Evolutionary conservation across 2,113 vertebrate species (phyloP).

Genomic region (Passer domesticus): DNA sequence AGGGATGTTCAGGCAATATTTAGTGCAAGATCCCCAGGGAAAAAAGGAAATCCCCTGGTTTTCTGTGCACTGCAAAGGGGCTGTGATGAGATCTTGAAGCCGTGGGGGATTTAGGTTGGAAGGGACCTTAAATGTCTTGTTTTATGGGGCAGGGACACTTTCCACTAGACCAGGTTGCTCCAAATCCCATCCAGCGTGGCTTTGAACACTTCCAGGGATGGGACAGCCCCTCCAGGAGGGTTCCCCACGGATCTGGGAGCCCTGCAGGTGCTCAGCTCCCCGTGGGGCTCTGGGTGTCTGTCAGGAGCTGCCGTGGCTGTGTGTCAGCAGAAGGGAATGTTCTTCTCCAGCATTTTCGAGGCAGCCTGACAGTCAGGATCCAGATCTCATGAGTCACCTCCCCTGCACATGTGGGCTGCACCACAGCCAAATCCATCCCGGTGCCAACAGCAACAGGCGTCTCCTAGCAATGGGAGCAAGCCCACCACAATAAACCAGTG

Average conservation of each 20-base stretch:
- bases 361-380: not conserved
- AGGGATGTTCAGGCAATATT: too few species aligned
- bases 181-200: accelerated
- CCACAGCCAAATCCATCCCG: not conserved
- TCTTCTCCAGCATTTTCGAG: not conserved
- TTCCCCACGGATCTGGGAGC: accelerated
- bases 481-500: not conserved
- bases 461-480: conserved; percentile 20
- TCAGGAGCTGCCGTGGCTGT: not conserved
- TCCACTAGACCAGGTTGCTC: too few species aligned
- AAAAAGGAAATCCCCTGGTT: not conserved
- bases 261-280: accelerated
- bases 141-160: not conserved
- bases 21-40: not conserved
- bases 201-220: not conserved
- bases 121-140: not conserved
- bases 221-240: not conserved
- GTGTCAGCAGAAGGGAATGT: conserved; percentile 63
- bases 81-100: not conserved
- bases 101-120: not conserved
- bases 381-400: conserved; percentile 36
- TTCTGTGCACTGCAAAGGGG: not conserved
- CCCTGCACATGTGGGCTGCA: not conserved
- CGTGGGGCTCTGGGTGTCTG: accelerated
- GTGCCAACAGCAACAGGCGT: conserved; percentile 11